Evolutionary conservation across 2,797 vertebrate species (phyloP), one percentile per base, ranked within the genome.

Genomic region (Tolypeutes matacus): DNA sequence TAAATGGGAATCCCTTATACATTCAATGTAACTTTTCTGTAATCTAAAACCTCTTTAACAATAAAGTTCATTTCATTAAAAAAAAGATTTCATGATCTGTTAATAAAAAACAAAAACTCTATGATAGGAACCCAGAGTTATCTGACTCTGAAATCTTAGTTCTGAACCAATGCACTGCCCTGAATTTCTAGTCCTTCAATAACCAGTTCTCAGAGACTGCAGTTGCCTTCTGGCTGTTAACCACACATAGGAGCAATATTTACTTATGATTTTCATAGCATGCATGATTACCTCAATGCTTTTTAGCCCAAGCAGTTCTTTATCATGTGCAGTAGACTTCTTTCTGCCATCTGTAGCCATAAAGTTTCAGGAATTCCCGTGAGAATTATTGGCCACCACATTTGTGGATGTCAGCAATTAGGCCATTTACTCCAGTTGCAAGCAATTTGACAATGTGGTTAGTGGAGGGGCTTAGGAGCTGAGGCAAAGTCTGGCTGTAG

Each of bases 331-430:
- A 42, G 34, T 77, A 62, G 51, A 91, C 53, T 72, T 34, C 86
- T 92, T 88, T 90, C 72, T 96, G 84, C 94, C 70, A 91, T 86
- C 85, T 91, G 89, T 46, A 86, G 95, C 69, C 58, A 77, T 96
- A 69, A 49, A 77, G 64, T 21, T 86, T 90, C 80, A 84, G 77
- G 88, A 94, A 96, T 65, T 25, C 84, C 49, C 64, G 49, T 15
- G 64, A 39, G 82, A 82, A 88, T 29, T 86, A 20, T 11, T 92
- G 93, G 86, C 75, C 62, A 49, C 17, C 3, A 39, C 36, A 58
- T 95, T 89, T 96, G 90, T 85, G 83, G 75, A 78, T 93, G 88
- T 92, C 84, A 86, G 77, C 94, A 96, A 95, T 96, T 95, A 93
- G 94, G 91, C 67, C 67, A n/a, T 93, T 81, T 67, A 29, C 60